Percentiles rank a stretch among this genome's conserved stretches.
Evolutionary conservation across 2,113 vertebrate genomes (phyloP).

Genomic region (Apteryx owenii): DNA sequence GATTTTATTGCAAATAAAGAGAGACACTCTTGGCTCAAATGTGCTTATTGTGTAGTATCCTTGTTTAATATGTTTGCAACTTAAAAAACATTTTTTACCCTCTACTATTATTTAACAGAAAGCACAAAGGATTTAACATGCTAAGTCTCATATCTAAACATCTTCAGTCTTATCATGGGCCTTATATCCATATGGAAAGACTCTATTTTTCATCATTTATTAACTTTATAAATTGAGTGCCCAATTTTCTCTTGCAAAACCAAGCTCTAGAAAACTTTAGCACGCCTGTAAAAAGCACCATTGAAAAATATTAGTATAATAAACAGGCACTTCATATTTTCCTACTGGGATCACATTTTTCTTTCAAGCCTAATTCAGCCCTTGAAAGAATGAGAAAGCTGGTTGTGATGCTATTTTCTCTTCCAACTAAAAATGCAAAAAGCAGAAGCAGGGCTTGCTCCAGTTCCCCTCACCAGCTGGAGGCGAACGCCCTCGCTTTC

Average conservation of each 20-base stretch:
- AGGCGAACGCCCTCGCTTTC: neutral
- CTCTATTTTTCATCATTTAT: slow-evolving; percentile 34
- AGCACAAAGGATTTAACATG: slow-evolving; percentile 49
- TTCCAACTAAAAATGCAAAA: neutral
- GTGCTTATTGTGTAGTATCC: slow-evolving; percentile 2
- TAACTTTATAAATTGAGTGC: neutral
- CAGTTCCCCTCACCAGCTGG: neutral
- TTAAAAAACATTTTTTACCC: neutral
- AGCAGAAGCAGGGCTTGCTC: neutral
- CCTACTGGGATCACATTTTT: neutral
- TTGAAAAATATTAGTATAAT: neutral
- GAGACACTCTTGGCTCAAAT: neutral
- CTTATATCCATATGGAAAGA: slow-evolving; percentile 56
- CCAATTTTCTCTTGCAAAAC: neutral
- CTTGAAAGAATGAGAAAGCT: neutral
- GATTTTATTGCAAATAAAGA: neutral
- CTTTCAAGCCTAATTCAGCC: neutral
- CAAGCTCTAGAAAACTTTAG: neutral
- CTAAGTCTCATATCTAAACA: slow-evolving; percentile 59
- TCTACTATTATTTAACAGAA: slow-evolving; percentile 60
- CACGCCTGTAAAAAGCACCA: neutral
- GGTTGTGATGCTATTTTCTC: neutral
- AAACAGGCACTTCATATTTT: neutral
- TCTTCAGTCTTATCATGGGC: slow-evolving; percentile 51
- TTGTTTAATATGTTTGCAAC: slow-evolving; percentile 2